phyloP scores from a whole-genome alignment of 2,797 vertebrate genomes.

The Sorex maritimensis region DNA sequence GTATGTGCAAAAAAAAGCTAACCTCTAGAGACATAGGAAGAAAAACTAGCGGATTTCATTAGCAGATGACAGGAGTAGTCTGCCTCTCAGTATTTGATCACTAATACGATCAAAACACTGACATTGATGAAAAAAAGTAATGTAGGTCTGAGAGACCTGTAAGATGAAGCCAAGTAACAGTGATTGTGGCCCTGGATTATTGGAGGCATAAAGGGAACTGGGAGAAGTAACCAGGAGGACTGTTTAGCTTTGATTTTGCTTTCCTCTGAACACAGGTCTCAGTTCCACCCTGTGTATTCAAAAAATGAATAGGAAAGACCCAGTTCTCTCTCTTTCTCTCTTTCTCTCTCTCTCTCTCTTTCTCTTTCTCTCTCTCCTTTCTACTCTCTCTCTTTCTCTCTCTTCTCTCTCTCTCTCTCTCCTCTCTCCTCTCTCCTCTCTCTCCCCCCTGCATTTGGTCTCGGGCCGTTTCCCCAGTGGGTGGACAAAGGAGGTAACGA shows the following conservation, averaged over 20 bases:
- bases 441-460: too few species aligned
- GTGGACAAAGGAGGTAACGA: too few species aligned
- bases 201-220: neutral
- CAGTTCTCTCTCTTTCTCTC: too few species aligned
- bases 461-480: too few species aligned
- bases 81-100: slow-evolving; percentile 33
- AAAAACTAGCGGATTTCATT: slow-evolving; percentile 19
- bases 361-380: too few species aligned
- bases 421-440: too few species aligned
- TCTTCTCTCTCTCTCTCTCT: too few species aligned
- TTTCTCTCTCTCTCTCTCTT: too few species aligned
- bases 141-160: neutral
- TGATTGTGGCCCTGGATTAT: neutral
- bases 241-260: neutral
- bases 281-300: neutral
- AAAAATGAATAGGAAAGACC: too few species aligned
- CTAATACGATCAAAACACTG: slow-evolving; percentile 34
- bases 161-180: neutral
- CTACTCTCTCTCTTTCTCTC: too few species aligned
- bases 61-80: slow-evolving; percentile 19
- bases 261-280: neutral
- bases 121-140: neutral
- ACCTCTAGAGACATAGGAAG: neutral
- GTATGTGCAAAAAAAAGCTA: neutral
- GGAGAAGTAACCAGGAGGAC: neutral